Percentiles rank a stretch among this genome's conserved stretches.
Conservation (phyloP, 2,888 invertebrate genomes). For the Apamea monoglypha region DNA sequence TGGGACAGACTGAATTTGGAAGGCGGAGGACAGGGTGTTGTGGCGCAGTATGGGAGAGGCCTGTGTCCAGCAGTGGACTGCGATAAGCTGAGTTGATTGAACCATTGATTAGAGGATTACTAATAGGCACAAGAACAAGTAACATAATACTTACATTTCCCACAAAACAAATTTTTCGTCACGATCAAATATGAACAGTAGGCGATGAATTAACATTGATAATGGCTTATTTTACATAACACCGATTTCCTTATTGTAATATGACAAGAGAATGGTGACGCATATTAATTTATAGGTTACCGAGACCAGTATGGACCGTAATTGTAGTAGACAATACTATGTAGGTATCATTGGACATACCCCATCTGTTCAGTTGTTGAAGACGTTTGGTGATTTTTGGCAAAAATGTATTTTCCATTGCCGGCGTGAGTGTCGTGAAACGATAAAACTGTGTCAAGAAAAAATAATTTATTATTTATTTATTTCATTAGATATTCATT, state of each 20-base stretch:
- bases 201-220: constrained; percentile 18
- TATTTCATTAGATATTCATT: too few relatives aligned
- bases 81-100: too few relatives aligned
- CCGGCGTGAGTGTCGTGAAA: background rate
- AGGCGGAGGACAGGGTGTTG: too few relatives aligned
- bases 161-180: background rate
- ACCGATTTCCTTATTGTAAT: constrained; percentile 46
- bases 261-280: constrained; percentile 29
- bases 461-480: background rate
- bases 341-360: background rate
- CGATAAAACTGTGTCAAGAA: background rate
- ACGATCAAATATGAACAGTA: constrained; percentile 23
- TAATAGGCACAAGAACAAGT: too few relatives aligned
- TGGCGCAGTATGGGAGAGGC: too few relatives aligned
- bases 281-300: constrained; percentile 41
- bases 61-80: too few relatives aligned
- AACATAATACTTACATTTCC: background rate
- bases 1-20: too few relatives aligned
- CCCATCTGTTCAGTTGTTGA: background rate
- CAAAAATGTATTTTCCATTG: background rate
- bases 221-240: constrained; percentile 44
- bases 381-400: background rate
- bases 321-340: background rate
- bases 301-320: constrained; percentile 3
- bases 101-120: too few relatives aligned